Evolutionary conservation across 2,888 invertebrate genomes (phyloP).

Genomic region (Nematopogon swammerdamellus): DNA sequence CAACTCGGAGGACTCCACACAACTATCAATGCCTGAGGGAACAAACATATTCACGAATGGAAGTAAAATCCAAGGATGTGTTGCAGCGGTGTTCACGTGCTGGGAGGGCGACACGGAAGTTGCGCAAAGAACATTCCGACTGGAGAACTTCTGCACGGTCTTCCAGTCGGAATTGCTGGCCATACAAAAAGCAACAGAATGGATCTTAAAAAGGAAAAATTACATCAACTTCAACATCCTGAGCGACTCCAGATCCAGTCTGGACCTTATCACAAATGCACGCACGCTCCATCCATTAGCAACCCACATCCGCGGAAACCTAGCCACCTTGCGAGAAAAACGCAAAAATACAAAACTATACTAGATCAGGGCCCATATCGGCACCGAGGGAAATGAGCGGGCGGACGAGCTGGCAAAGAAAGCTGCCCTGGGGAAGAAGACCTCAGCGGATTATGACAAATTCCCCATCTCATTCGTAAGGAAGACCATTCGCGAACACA

Average conservation of each 20-base stretch:
- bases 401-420: not conserved
- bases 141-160: constrained; percentile 2
- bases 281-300: not conserved
- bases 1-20: not conserved
- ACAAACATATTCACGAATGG: constrained; percentile 1
- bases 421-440: not conserved
- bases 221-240: not conserved
- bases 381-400: not conserved
- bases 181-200: not conserved
- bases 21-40: not conserved
- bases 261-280: not conserved
- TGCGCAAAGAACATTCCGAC: not conserved
- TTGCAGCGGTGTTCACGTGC: constrained; percentile 1
- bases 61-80: constrained; percentile 2
- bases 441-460: not conserved
- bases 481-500: not conserved
- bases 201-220: not conserved
- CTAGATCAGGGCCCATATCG: not conserved
- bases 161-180: constrained; percentile 1
- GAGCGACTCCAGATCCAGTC: not conserved
- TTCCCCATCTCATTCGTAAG: not conserved
- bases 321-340: not conserved
- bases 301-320: not conserved
- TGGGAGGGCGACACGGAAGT: not conserved
- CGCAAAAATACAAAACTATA: not conserved